These are phyloP conservation scores for Achatina immaculata DNA, from an alignment of 1,140 invertebrate species.

Conservation along the genomic window DNA sequence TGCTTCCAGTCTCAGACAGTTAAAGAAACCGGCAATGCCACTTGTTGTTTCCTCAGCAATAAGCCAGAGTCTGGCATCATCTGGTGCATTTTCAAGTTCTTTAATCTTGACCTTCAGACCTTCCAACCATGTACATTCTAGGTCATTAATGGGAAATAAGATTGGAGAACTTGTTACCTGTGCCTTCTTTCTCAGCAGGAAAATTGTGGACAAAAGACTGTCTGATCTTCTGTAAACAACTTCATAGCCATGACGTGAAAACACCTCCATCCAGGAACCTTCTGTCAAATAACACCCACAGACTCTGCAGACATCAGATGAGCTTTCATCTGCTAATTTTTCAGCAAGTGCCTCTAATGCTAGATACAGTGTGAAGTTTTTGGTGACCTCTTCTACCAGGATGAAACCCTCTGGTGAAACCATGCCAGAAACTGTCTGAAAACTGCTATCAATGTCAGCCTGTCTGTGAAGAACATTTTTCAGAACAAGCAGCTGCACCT, in stretches of 20 bases:
- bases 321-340: constrained; percentile 23
- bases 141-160: constrained; percentile 61
- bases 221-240: constrained; percentile 66
- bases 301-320: constrained; percentile 46
- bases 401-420: constrained; percentile 82
- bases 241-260: constrained; percentile 71
- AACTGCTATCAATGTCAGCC: constrained; percentile 59
- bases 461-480: constrained; percentile 68
- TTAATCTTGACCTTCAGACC: constrained; percentile 78
- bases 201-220: constrained; percentile 61
- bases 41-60: constrained; percentile 64
- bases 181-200: constrained; percentile 57
- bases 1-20: constrained; percentile 87
- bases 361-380: constrained; percentile 68
- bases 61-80: constrained; percentile 65
- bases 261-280: constrained; percentile 63
- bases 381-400: constrained; percentile 81
- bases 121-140: constrained; percentile 81
- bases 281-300: constrained; percentile 63
- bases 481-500: constrained; percentile 66
- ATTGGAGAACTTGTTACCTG: constrained; percentile 26
- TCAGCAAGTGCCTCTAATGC: constrained; percentile 45
- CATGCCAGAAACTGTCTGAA: constrained; percentile 73
- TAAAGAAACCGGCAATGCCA: constrained; percentile 89
- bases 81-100: constrained; percentile 70